Evolutionary conservation across 2,113 vertebrate species (phyloP).

Genomic region (Vulpes vulpes): DNA sequence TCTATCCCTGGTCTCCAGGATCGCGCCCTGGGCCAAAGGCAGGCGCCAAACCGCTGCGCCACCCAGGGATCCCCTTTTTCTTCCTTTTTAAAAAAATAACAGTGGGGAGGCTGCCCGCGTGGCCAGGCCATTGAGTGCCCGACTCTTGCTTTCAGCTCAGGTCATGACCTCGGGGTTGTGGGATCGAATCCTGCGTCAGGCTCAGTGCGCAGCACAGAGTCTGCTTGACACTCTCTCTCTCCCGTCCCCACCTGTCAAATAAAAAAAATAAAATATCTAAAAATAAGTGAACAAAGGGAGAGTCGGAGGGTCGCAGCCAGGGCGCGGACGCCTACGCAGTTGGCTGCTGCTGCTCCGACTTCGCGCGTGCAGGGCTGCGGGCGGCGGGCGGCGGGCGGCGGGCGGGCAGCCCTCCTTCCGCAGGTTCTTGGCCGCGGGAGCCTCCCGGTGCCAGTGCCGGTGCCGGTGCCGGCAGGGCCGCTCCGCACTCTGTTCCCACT

Average conservation of each 20-base stretch:
- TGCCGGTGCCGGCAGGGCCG: no score
- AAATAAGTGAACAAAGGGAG: not conserved
- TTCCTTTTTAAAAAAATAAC: not conserved
- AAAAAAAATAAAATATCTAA: not conserved
- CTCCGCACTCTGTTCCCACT: no score
- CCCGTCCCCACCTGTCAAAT: not conserved
- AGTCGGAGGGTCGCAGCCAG: not conserved
- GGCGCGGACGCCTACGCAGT: accelerated
- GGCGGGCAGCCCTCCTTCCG: no score
- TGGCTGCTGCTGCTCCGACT: not conserved
- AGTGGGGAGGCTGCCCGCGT: not conserved
- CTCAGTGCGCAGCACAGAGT: not conserved
- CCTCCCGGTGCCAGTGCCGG: no score
- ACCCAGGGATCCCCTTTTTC: no score
- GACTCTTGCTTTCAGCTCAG: not conserved
- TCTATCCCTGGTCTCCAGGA: no score
- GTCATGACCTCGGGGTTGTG: not conserved
- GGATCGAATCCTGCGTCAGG: not conserved
- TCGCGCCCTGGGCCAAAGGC: no score
- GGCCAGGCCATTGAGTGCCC: not conserved
- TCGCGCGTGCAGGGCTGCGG: no score
- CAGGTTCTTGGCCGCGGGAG: no score
- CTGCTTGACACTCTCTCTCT: not conserved
- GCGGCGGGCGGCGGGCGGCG: no score
- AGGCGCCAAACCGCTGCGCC: no score